phyloP scores from a whole-genome alignment of 1,140 invertebrate genomes.

The Coelopa frigida region DNA sequence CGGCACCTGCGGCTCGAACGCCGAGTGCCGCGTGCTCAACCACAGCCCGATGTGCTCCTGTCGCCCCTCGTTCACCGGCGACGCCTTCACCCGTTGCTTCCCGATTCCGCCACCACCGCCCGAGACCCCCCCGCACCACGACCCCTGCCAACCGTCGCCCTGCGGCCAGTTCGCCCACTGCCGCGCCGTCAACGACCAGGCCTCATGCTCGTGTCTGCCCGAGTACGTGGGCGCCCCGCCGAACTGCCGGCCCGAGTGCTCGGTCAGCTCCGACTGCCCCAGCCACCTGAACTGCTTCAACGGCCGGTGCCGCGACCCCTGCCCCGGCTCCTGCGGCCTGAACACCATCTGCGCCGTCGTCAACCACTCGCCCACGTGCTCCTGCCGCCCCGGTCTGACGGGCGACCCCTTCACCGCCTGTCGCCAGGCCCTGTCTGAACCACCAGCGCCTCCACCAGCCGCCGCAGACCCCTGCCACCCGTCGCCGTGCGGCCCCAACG shows the following conservation, averaged over 20 bases:
- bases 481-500: slow-evolving; percentile 66
- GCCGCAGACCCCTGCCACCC: slow-evolving; percentile 52
- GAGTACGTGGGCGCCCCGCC: slow-evolving; percentile 62
- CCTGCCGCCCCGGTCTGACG: slow-evolving; percentile 61
- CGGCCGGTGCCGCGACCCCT: slow-evolving; percentile 63
- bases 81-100: slow-evolving; percentile 65
- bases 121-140: slow-evolving; percentile 38
- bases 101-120: slow-evolving; percentile 41
- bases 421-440: too few species aligned
- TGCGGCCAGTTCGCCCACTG: slow-evolving; percentile 72
- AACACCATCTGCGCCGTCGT: slow-evolving; percentile 74
- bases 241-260: slow-evolving; percentile 66
- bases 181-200: slow-evolving; percentile 55
- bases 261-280: slow-evolving; percentile 63
- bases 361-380: slow-evolving; percentile 71
- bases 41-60: slow-evolving; percentile 74
- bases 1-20: slow-evolving; percentile 73
- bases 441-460: slow-evolving; percentile 45
- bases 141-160: slow-evolving; percentile 61
- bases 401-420: slow-evolving; percentile 55
- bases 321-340: slow-evolving; percentile 64
- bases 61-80: slow-evolving; percentile 66
- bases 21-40: slow-evolving; percentile 70
- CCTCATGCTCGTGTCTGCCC: slow-evolving; percentile 64
- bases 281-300: slow-evolving; percentile 56